A percentile compares a stretch with the other conserved stretches of the same genome.
Conservation (phyloP, 2,113 vertebrate species). For the Platichthys flesus region DNA sequence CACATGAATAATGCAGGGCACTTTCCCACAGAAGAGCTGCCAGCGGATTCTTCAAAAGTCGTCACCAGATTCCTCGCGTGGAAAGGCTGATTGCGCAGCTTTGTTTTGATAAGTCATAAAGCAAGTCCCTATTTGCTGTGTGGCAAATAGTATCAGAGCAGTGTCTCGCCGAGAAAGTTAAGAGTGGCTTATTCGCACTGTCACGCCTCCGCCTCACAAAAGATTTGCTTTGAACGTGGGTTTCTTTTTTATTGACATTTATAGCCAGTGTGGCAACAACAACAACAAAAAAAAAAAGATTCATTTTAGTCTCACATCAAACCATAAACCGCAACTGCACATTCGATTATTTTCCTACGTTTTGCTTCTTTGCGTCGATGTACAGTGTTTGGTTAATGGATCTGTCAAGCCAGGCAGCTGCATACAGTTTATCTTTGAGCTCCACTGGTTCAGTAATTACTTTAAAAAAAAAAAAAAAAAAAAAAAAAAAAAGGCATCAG, state of each 20-base stretch:
- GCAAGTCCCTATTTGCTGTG: constrained; percentile 49
- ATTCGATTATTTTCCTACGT: constrained; percentile 12
- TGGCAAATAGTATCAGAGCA: constrained; percentile 53
- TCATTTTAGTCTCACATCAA: constrained; percentile 32
- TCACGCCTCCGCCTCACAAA: constrained; percentile 46
- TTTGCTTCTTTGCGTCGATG: constrained; percentile 41
- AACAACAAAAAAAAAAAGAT: constrained; percentile 23
- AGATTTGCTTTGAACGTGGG: constrained; percentile 25
- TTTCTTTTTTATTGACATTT: constrained; percentile 19
- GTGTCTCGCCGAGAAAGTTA: constrained; percentile 37
- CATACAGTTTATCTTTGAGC: constrained; percentile 22
- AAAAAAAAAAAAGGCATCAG: constrained; percentile 32
- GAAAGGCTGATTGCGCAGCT: constrained; percentile 50
- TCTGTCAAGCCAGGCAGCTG: constrained; percentile 31
- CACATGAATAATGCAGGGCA: constrained; percentile 65
- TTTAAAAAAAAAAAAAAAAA: constrained; percentile 12
- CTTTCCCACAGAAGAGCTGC: constrained; percentile 46
- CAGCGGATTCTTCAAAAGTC: constrained; percentile 61
- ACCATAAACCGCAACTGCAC: constrained; percentile 27
- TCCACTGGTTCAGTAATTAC: constrained; percentile 34
- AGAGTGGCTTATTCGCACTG: constrained; percentile 45
- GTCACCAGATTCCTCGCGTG: constrained; percentile 48
- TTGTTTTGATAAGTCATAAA: constrained; percentile 67
- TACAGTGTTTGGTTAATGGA: constrained; percentile 17
- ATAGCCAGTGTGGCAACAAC: constrained; percentile 12